These are phyloP conservation scores for Chiloscyllium plagiosum DNA, from an alignment of 2,113 vertebrate genomes.

Conservation along the genomic window DNA sequence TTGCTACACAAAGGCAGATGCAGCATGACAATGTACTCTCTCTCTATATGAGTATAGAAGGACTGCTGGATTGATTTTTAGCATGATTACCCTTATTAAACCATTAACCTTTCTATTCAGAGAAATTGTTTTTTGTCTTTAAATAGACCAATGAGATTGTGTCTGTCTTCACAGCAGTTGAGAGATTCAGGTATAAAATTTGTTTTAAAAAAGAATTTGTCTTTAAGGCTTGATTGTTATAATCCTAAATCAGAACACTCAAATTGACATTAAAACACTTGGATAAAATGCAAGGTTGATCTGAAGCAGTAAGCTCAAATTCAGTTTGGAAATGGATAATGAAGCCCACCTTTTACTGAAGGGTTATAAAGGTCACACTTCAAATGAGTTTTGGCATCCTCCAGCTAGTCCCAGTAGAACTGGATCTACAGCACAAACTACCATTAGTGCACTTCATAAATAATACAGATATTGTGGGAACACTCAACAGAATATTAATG, in stretches of 20 bases:
- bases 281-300: neutral
- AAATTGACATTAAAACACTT: neutral
- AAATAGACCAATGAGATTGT: neutral
- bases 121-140: neutral
- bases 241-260: neutral
- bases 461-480: slow-evolving; percentile 14
- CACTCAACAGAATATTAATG: neutral
- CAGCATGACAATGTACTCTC: neutral
- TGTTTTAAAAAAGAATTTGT: neutral
- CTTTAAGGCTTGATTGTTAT: neutral
- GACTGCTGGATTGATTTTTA: neutral
- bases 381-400: slow-evolving; percentile 28
- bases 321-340: neutral
- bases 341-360: neutral
- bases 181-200: neutral
- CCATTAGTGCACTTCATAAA: neutral
- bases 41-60: neutral
- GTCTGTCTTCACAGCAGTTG: neutral
- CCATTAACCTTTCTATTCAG: neutral
- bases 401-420: slow-evolving; percentile 16
- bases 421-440: neutral
- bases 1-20: neutral
- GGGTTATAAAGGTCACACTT: neutral
- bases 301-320: neutral
- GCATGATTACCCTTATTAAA: neutral